phyloP scores from a whole-genome alignment of 2,113 vertebrate genomes.

The Pygoscelis antarcticus region DNA sequence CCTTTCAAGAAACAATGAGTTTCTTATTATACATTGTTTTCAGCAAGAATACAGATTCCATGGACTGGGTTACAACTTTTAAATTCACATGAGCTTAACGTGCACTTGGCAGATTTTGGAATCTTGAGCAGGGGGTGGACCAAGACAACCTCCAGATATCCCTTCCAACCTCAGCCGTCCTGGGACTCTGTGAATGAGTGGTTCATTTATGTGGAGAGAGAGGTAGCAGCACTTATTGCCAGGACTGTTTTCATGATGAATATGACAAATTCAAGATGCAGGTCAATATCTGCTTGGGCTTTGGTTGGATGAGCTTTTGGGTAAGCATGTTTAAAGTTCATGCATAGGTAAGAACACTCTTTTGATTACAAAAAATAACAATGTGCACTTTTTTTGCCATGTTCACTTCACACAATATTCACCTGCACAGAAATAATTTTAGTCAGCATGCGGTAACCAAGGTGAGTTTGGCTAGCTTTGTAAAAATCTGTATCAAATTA shows the following conservation, averaged over 20 bases:
- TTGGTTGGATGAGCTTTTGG: neutral
- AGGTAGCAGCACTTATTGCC: neutral
- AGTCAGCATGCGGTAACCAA: neutral
- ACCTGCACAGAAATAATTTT: neutral
- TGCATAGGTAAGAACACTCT: neutral
- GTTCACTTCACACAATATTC: neutral
- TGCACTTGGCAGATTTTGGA: neutral
- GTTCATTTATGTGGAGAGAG: neutral
- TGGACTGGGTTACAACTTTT: neutral
- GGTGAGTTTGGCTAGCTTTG: neutral
- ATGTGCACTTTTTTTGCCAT: neutral
- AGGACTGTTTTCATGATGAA: neutral
- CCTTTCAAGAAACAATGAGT: neutral
- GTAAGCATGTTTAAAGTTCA: neutral
- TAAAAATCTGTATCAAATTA: neutral
- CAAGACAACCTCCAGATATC: neutral
- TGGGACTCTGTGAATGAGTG: fast-evolving
- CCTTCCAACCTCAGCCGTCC: neutral
- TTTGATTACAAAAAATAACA: neutral
- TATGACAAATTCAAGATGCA: neutral
- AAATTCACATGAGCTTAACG: neutral
- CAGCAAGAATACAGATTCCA: neutral
- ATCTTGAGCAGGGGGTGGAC: neutral
- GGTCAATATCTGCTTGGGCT: neutral
- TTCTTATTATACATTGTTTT: neutral